Base-by-base conservation (phyloP, 53 echinoderm and acorn worm genomes). In the Temnopleurus reevesii region DNA sequence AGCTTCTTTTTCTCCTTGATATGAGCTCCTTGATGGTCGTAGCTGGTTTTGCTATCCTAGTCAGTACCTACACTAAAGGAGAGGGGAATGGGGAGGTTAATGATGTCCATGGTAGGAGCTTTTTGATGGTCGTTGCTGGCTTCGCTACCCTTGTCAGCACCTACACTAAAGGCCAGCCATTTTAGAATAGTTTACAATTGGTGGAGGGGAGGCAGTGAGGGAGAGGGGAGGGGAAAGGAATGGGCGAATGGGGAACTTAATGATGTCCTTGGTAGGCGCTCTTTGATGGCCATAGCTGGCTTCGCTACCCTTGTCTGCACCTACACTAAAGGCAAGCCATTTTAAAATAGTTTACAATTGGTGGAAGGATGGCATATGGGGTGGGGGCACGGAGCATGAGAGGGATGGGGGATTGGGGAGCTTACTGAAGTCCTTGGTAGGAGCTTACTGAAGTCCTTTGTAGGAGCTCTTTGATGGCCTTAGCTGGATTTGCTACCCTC, bases 1-100 rank as follows among this genome's bases (percentile, higher is more conserved):
- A 51, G 53, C 8, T 15, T 51, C 53, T n/a, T n/a, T n/a, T n/a
- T n/a, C n/a, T n/a, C n/a, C n/a, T n/a, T 47, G n/a, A n/a, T n/a
- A 90, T 95, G 76, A 93, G 96, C 41, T 89, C 96, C 45, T 58
- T 96, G 15, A 89, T 89, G 45, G 79, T 92, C 12, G 94, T 95
- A 2, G 86, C 94, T 46, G 94, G 91, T 55, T 95, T 96, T 93
- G 99, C 99, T 9, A 99, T 96, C 5, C 89, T 99, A 18, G 99
- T 99, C 85, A 99, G 98, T 91, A 96, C 99, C 23, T 99, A 99
- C 81, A 95, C 96, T 26, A 99, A 99, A 94, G 99, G 99, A 96
- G 34, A 60, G 71, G n/a, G n/a, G n/a, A n/a, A n/a, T n/a, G n/a
- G n/a, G n/a, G 95, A 97, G 77, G 76, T 95, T 59, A 91, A 91